Evolutionary conservation across 2,113 vertebrate species (phyloP), one percentile per base, ranked within the genome.

Genomic region (Corythaixoides concolor): DNA sequence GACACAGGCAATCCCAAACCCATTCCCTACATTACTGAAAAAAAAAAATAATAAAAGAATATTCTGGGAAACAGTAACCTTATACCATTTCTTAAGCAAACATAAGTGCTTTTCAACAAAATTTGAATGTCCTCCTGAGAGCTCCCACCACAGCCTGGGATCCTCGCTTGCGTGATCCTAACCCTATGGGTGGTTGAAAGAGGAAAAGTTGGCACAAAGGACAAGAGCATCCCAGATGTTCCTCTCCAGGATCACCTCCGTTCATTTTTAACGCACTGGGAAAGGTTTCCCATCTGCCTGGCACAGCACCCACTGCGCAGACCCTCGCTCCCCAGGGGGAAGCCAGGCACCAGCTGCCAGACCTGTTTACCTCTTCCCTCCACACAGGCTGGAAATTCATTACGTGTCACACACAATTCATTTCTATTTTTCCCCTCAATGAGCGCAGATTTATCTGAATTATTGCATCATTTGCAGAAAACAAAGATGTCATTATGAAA

Each of bases 401-500:
- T 26, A 80, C 3, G 5, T 14, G 35, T 22, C 93, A 77, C 68
- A 50, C 35, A 79, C 86, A 90, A 28, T 21, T 56, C 78, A 45
- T 12, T 84, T 52, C 75, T 79, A 9, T 55, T 22, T 69, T 41
- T 47, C 85, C 85, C 41, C 76, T 76, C 78, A 50, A 2, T 69
- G 83, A 91, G 88, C 5, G 5, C 47, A 74, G 87, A 81, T 62
- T 67, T 62, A 41, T 75, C 86, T 64, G 81, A 90, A 53, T 82
- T 85, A 95, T 45, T 60, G 28, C 89, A 53, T 93, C 92, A 52
- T 41, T 90, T 60, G 15, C 23, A 3, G 47, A 50, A 83, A 86
- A 90, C 96, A 96, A 93, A 94, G 88, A 47, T 37, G n/a, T 45
- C 73, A 58, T 64, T 91, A 67, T 4, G 73, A 64, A 78, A 85